Base-by-base conservation (phyloP, 2,113 vertebrate genomes). In the Stigmatopora argus region DNA sequence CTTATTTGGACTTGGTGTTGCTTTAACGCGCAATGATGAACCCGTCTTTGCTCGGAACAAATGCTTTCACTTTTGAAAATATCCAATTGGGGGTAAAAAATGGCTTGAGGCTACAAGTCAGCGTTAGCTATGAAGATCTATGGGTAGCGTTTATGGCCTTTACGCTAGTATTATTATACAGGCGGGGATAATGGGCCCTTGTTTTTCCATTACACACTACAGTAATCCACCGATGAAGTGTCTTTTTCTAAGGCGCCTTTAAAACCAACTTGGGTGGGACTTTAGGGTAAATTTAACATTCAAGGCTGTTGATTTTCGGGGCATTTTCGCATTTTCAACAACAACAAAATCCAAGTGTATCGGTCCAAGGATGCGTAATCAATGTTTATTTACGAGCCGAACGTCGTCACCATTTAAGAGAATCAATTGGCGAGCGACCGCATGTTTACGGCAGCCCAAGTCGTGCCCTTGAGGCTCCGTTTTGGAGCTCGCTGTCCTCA, bases 311-410 rank as follows among this genome's bases (percentile, higher is more conserved):
- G 70, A 52, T 65, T 31, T 58, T 71, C n/a, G 69, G 3, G 17
- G 64, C 63, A 58, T 38, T 61, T 69, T 69, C 2, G 0, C 56
- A 73, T 79, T 88, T 78, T 77, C 13, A 8, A 23, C 62, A 66
- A 65, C 23, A 77, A 60, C 26, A 12, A 77, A 81, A 85, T 86
- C 55, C 62, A 89, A 78, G 31, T 14, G 69, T 58, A 78, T 84
- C 67, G 76, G 81, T 44, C 63, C 31, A 51, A 55, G 56, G 76
- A 82, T 79, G 78, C 65, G 69, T 59, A 81, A 87, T 87, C 81
- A 62, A 83, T 86, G 66, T 72, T 78, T 81, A 86, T 88, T 80
- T 81, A 88, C 81, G 80, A 80, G 70, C 18, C 60, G 72, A 74
- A 80, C 61, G 69, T 3, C 63, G 72, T 75, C 49, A 70, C 74